Conservation (phyloP, 2,113 vertebrate genomes). For the Triplophysa rosa region DNA sequence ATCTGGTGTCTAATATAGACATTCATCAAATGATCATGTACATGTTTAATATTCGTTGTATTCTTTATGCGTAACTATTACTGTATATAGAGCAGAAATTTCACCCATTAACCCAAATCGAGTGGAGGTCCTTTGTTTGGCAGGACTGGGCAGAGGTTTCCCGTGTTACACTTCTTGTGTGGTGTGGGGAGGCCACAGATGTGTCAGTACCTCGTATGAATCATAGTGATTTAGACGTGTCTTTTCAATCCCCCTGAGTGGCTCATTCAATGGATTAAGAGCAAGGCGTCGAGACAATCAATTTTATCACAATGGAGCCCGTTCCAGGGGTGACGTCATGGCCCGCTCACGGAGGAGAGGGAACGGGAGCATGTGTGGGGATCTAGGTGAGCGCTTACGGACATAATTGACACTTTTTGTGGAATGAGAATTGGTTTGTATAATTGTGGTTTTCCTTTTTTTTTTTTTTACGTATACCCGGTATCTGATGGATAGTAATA, state of each 20-base stretch:
- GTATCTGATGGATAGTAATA: no score
- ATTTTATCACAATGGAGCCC: conserved; percentile 56
- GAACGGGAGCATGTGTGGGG: not conserved
- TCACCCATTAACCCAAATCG: not conserved
- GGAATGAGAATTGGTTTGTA: no score
- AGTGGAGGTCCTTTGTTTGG: conserved; percentile 23
- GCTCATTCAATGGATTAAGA: conserved; percentile 55
- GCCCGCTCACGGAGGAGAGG: conserved; percentile 17
- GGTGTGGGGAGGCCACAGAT: conserved; percentile 1
- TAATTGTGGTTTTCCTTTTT: no score
- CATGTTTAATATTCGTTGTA: no score
- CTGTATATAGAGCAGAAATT: no score
- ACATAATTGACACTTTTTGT: no score
- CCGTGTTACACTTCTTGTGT: conserved; percentile 10
- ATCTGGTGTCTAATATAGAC: not conserved
- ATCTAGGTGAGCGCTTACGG: not conserved
- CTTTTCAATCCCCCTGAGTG: conserved; percentile 58
- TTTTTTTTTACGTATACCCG: no score
- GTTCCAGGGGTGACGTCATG: conserved; percentile 52
- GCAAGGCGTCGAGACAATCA: conserved; percentile 55
- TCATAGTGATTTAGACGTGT: conserved; percentile 57
- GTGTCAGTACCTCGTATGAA: conserved; percentile 46
- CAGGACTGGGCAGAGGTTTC: conserved; percentile 27
- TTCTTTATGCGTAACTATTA: no score
- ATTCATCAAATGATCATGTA: no score